Evolutionary conservation across 2,113 vertebrate species (phyloP).

Genomic region (Sceloporus tristichus): DNA sequence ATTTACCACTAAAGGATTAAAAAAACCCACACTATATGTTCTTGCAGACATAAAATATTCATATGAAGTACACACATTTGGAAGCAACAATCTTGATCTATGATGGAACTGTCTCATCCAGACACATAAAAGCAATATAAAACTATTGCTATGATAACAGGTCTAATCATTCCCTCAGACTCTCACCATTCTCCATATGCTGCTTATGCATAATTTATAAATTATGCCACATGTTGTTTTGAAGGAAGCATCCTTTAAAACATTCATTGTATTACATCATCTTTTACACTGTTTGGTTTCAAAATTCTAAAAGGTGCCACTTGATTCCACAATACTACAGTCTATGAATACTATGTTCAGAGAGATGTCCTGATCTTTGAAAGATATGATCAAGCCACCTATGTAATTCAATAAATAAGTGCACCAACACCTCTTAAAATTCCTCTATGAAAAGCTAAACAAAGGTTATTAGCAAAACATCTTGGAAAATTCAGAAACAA

Average conservation of each 20-base stretch:
- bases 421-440: not conserved
- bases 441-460: slow-evolving; percentile 65
- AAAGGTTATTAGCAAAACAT: slow-evolving; percentile 24
- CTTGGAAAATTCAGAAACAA: slow-evolving; percentile 25
- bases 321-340: slow-evolving; percentile 46
- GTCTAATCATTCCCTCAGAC: slow-evolving; percentile 62
- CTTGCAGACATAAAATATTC: slow-evolving; percentile 60
- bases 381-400: slow-evolving; percentile 58
- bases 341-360: slow-evolving; percentile 68
- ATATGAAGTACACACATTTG: slow-evolving; percentile 46
- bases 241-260: slow-evolving; percentile 56
- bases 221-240: slow-evolving; percentile 69
- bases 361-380: slow-evolving; percentile 26
- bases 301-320: slow-evolving; percentile 41
- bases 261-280: slow-evolving; percentile 52
- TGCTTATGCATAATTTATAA: slow-evolving; percentile 75
- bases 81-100: slow-evolving; percentile 47
- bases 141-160: slow-evolving; percentile 36
- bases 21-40: slow-evolving; percentile 25
- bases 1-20: not conserved
- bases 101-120: slow-evolving; percentile 56
- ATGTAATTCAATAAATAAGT: slow-evolving; percentile 44
- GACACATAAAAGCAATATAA: slow-evolving; percentile 55
- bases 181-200: slow-evolving; percentile 61
- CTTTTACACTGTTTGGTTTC: slow-evolving; percentile 40